Percentiles rank a stretch among this genome's conserved stretches.
These are phyloP conservation scores for Nipponacmea schrenckii DNA, from an alignment of 2,888 invertebrate genomes.

Conservation along the genomic window DNA sequence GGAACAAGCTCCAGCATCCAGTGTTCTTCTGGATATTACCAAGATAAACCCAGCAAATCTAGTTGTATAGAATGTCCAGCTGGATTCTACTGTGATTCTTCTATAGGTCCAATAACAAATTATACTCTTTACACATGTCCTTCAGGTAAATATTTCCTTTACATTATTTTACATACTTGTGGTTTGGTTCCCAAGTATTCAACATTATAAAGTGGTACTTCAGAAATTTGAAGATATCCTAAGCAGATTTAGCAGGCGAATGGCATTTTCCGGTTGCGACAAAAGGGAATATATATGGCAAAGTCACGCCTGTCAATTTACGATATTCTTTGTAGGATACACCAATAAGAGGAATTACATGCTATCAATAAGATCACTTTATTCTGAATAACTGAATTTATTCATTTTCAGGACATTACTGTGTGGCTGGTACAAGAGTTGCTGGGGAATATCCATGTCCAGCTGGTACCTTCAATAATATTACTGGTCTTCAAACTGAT, in stretches of 20 bases:
- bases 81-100: conserved; percentile 64
- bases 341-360: no score
- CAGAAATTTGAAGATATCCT: no score
- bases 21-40: conserved; percentile 61
- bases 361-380: no score
- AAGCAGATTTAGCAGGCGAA: no score
- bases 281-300: no score
- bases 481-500: conserved; percentile 48
- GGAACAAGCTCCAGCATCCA: conserved; percentile 49
- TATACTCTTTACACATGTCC: conserved; percentile 59
- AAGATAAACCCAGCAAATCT: conserved; percentile 52
- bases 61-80: conserved; percentile 60
- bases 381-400: no score
- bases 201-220: no score
- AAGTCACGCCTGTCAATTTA: no score
- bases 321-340: no score
- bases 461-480: conserved; percentile 58
- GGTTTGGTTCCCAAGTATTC: no score
- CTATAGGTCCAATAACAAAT: conserved; percentile 54
- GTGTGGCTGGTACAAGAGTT: conserved; percentile 52
- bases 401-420: conserved; percentile 50
- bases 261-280: no score
- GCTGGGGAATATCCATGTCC: conserved; percentile 52
- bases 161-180: no score
- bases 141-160: conserved; percentile 39